Conservation (phyloP, 2,113 vertebrate genomes). For the Hemichromis elongatus region DNA sequence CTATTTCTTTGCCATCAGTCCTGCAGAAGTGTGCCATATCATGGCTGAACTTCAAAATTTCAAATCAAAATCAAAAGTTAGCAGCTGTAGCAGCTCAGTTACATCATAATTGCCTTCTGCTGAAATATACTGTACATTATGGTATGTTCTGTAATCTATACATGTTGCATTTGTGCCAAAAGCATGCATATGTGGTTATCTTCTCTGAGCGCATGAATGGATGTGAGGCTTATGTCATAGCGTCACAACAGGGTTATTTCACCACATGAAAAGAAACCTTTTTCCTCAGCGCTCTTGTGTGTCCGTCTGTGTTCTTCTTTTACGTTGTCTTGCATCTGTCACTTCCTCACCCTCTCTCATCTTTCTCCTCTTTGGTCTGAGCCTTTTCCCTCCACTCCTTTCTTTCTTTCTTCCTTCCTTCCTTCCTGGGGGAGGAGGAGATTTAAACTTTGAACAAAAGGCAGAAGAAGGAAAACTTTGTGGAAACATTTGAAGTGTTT, state of each 20-base stretch:
- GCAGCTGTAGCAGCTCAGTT: conserved; percentile 23
- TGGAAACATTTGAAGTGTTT: conserved; percentile 57
- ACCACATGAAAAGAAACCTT: conserved; percentile 46
- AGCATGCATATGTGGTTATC: conserved; percentile 35
- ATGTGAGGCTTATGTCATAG: not conserved
- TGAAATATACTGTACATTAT: not conserved
- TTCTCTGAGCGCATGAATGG: not conserved
- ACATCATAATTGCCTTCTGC: not conserved
- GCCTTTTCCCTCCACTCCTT: not conserved
- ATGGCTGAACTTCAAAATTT: not conserved
- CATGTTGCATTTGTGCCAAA: not conserved
- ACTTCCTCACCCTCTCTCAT: conserved; percentile 1
- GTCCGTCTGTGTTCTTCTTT: conserved; percentile 4
- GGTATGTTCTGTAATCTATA: conserved; percentile 16
- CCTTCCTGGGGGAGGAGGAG: conserved; percentile 27
- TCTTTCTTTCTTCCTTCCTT: not conserved
- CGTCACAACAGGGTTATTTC: conserved; percentile 28
- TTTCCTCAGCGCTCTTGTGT: not conserved
- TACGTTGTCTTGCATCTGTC: not conserved
- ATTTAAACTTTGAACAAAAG: conserved; percentile 60
- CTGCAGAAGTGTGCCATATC: not conserved
- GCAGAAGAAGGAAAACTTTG: conserved; percentile 46
- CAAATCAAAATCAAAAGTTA: conserved; percentile 20
- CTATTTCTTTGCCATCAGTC: not conserved
- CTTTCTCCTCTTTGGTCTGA: conserved; percentile 11